phyloP scores from a whole-genome alignment of 2,888 invertebrate genomes.

The Amphipoea oculea region DNA sequence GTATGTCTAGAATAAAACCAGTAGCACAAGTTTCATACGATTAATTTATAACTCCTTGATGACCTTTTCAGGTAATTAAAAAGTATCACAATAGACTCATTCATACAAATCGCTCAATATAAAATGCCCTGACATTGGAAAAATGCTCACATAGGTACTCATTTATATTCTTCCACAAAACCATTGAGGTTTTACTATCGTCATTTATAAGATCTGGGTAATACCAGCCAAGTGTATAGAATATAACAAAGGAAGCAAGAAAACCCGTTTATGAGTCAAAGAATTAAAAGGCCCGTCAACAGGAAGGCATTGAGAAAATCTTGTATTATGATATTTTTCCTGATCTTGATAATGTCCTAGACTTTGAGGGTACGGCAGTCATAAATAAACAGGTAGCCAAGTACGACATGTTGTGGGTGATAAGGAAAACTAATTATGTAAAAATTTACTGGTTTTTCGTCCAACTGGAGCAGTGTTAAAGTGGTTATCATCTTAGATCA shows the following conservation, averaged over 20 bases:
- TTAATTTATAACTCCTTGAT: not conserved
- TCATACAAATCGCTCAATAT: slow-evolving; percentile 14
- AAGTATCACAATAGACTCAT: not conserved
- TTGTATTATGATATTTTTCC: slow-evolving; percentile 32
- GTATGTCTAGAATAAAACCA: not conserved
- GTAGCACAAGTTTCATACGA: not conserved
- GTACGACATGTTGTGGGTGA: not conserved
- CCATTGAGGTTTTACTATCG: slow-evolving; percentile 27
- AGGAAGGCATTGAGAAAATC: slow-evolving; percentile 58
- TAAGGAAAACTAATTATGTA: slow-evolving; percentile 18
- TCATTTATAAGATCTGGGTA: slow-evolving; percentile 37
- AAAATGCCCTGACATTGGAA: slow-evolving; percentile 27
- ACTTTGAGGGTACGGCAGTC: slow-evolving; percentile 13
- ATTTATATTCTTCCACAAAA: slow-evolving; percentile 26
- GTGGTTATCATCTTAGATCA: too few relatives aligned
- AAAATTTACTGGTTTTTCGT: not conserved
- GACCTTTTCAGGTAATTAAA: slow-evolving; percentile 24
- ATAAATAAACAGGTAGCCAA: not conserved
- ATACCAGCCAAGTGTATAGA: slow-evolving; percentile 44
- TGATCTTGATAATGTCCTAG: slow-evolving; percentile 51
- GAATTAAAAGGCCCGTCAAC: not conserved
- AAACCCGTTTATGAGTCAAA: slow-evolving; percentile 54
- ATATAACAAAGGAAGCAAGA: slow-evolving; percentile 44
- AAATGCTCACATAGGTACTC: not conserved
- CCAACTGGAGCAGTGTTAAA: not conserved